Evolutionary conservation across 2,113 vertebrate genomes (phyloP), one percentile per base, ranked within the genome.

Genomic region (Stercorarius parasiticus): DNA sequence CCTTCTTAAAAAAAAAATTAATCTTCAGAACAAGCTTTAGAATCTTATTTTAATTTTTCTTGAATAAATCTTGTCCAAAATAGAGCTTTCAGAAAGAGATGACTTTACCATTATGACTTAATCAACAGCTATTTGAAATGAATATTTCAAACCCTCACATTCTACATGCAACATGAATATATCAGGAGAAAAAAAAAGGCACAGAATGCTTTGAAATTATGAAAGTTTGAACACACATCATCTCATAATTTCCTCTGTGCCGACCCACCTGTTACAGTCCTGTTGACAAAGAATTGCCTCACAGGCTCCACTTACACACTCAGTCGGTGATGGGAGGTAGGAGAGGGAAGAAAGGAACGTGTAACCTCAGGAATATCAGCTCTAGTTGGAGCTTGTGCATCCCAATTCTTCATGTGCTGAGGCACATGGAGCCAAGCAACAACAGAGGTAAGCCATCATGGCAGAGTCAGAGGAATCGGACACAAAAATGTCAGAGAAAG

Each of bases 101-200:
- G 50, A 88, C 56, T 79, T 92, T 42, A 80, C 53, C 30, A 71
- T 90, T 85, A 87, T 58, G 78, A 67, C 91, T 92, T 93, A 93
- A 92, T 92, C 64, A 74, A 45, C 66, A 87, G 43, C 40, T 42
- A 70, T 87, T 77, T 88, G 40, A 93, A 94, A 96, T 67, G 2
- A 87, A 25, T 88, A 83, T 89, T 94, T 95, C 71, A 90, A 86
- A 82, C 45, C 21, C 40, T 79, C 52, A 74, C 19, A 49, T 38
- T 82, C 59, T 79, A 78, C 47, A 74, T 22, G 72, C 32, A 47
- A 59, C 29, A 15, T 5, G 20, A 82, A 52, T 83, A 77, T 26
- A 36, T 89, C 61, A 16, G 21, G 65, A 81, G 59, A 77, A 58
- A 67, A 34, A 72, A 87, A 83, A 26, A 13, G 0, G 6, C 15